Evolutionary conservation across 1,140 invertebrate genomes (phyloP).

Genomic region (Calliphora vicina): DNA sequence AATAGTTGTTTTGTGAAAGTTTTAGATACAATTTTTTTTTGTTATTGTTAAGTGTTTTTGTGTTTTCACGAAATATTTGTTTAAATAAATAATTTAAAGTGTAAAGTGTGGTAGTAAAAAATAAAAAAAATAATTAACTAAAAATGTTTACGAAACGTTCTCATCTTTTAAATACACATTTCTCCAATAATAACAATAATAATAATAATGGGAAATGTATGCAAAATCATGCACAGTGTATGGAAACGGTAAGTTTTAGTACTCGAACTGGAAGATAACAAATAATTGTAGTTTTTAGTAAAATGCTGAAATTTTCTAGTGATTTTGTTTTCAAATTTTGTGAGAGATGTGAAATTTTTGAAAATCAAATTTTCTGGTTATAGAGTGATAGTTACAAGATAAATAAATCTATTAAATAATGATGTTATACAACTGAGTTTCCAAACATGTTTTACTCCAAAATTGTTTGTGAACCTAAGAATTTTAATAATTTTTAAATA

Average conservation of each 20-base stretch:
- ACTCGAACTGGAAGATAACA: background rate
- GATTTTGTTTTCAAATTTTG: background rate
- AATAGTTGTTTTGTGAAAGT: conserved; percentile 6
- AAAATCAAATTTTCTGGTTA: no score
- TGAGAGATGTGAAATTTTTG: no score
- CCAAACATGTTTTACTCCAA: no score
- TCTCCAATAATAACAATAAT: conserved; percentile 47
- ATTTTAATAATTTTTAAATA: no score
- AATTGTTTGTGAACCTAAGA: no score
- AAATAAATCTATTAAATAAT: no score
- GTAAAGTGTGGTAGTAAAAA: background rate
- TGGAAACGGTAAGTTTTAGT: conserved; percentile 52
- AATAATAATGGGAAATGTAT: conserved; percentile 41
- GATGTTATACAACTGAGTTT: no score
- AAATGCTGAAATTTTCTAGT: background rate
- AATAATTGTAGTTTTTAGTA: background rate
- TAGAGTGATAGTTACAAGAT: no score
- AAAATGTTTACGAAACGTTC: conserved; percentile 61
- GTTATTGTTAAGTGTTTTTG: background rate
- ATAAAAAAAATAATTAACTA: conserved; percentile 38
- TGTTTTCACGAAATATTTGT: background rate
- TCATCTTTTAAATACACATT: conserved; percentile 46
- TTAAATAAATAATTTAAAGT: background rate
- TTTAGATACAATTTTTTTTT: background rate
- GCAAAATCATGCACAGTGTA: conserved; percentile 48